phyloP scores from a whole-genome alignment of 2,113 vertebrate genomes.

The Morone saxatilis region DNA sequence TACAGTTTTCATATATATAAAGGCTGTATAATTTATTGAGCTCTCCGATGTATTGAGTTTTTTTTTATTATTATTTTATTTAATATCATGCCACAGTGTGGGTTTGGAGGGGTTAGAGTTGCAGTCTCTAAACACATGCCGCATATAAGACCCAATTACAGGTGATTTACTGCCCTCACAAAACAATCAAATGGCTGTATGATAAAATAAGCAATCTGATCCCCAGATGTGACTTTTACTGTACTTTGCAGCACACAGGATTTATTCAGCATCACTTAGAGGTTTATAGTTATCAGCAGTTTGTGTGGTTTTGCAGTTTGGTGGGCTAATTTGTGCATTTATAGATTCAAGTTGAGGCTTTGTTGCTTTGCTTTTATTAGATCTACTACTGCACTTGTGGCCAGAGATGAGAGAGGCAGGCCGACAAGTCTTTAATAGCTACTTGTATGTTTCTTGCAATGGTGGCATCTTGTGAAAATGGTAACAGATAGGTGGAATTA shows the following conservation, averaged over 20 bases:
- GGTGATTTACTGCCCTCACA: constrained; percentile 62
- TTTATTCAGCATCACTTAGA: constrained; percentile 28
- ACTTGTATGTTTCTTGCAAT: constrained; percentile 37
- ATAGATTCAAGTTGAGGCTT: constrained; percentile 24
- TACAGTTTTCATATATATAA: not conserved
- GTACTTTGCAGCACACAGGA: constrained; percentile 23
- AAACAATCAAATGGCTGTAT: constrained; percentile 52
- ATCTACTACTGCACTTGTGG: constrained; percentile 1
- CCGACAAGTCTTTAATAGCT: constrained; percentile 24
- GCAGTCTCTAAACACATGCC: constrained; percentile 51
- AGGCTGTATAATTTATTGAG: constrained; percentile 5
- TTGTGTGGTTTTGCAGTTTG: constrained; percentile 34
- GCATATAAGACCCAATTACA: constrained; percentile 56
- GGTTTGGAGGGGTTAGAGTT: constrained; percentile 35
- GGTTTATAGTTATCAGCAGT: constrained; percentile 27
- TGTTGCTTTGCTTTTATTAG: constrained; percentile 31
- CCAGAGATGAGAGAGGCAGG: constrained; percentile 28
- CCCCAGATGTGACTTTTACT: constrained; percentile 43
- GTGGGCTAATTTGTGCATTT: constrained; percentile 44
- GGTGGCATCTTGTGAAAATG: constrained; percentile 44
- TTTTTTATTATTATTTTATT: not conserved
- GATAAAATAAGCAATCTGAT: constrained; percentile 63
- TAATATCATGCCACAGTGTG: constrained; percentile 4
- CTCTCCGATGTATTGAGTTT: not conserved
- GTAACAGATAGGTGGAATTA: constrained; percentile 51